Conservation (phyloP, 2,113 vertebrate genomes). For the Dromaius novaehollandiae region DNA sequence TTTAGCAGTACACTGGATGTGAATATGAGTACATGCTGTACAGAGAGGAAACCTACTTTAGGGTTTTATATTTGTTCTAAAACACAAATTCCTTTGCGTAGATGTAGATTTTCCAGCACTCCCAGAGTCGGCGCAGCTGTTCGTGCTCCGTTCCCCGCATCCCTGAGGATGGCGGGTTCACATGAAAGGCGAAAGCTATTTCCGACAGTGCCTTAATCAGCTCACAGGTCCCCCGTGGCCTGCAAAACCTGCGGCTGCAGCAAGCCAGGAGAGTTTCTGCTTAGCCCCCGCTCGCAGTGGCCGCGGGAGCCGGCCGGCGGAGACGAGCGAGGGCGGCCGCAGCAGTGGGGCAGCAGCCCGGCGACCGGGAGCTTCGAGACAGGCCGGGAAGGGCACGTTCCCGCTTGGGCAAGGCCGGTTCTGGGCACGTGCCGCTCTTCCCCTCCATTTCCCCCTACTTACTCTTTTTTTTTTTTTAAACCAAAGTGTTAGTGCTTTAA, state of each 20-base stretch:
- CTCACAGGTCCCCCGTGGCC: background rate
- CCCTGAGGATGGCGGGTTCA: background rate
- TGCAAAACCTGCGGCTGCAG: background rate
- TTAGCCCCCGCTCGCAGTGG: background rate
- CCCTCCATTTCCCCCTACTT: background rate
- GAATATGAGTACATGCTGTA: background rate
- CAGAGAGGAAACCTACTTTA: background rate
- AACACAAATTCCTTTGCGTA: background rate
- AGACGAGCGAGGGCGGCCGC: background rate
- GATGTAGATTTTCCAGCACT: background rate
- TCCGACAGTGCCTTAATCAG: slow-evolving; percentile 13
- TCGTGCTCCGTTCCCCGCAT: background rate
- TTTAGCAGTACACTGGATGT: background rate
- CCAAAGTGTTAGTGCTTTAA: background rate
- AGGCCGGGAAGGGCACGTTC: background rate
- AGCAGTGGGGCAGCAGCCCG: background rate
- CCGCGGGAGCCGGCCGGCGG: background rate
- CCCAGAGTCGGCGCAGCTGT: background rate
- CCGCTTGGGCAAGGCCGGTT: background rate
- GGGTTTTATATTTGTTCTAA: background rate
- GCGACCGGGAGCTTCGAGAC: background rate
- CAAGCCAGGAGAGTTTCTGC: background rate
- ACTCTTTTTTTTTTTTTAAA: background rate
- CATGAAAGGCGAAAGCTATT: background rate
- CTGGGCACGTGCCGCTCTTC: background rate